Percentiles rank a stretch among this genome's conserved stretches.
Conservation (phyloP, 2,113 vertebrate species). For the Tragulus kanchil region DNA sequence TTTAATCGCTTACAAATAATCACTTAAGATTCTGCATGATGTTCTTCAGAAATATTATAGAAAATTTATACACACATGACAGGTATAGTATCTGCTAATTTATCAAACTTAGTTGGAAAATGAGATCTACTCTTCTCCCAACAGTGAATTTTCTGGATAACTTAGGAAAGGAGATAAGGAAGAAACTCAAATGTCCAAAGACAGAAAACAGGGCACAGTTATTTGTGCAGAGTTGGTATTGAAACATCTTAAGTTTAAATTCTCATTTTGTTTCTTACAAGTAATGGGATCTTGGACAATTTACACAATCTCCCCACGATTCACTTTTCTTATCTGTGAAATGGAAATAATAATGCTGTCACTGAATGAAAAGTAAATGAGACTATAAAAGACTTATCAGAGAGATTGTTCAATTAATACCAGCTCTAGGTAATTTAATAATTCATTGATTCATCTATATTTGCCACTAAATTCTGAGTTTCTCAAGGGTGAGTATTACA, state of each 20-base stretch:
- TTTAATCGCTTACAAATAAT: neutral
- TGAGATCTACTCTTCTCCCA: neutral
- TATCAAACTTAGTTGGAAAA: neutral
- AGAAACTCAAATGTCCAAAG: neutral
- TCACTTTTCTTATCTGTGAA: conserved; percentile 20
- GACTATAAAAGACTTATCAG: neutral
- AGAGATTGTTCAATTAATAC: neutral
- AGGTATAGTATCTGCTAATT: neutral
- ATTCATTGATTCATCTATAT: conserved; percentile 10
- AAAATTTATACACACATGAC: neutral
- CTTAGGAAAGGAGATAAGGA: neutral
- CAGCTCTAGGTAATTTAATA: neutral
- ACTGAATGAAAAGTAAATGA: conserved; percentile 31
- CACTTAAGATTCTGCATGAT: neutral
- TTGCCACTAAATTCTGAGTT: neutral
- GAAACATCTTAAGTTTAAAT: neutral
- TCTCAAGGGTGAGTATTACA: neutral
- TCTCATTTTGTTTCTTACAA: neutral
- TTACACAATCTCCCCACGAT: conserved; percentile 10
- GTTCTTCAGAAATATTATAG: neutral
- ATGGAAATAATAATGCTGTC: conserved; percentile 16
- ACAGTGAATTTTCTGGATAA: neutral
- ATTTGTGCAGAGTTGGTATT: neutral
- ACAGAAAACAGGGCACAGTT: neutral
- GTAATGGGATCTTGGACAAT: neutral